These are phyloP conservation scores for Aptenodytes patagonicus DNA, from an alignment of 2,113 vertebrate species.

Conservation along the genomic window DNA sequence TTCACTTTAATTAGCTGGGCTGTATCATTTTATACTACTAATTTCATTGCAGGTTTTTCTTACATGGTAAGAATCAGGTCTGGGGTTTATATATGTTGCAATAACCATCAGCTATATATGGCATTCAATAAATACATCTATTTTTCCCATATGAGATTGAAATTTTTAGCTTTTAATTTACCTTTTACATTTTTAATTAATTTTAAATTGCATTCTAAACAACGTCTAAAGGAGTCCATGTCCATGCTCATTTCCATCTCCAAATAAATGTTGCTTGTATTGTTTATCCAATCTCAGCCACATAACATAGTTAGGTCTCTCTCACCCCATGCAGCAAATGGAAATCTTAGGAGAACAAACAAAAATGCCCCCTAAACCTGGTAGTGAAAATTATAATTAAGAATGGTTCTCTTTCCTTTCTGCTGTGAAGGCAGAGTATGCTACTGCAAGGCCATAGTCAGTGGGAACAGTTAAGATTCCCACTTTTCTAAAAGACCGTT, in stretches of 20 bases:
- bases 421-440: background rate
- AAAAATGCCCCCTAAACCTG: background rate
- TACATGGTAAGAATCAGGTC: background rate
- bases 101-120: background rate
- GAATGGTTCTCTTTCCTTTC: background rate
- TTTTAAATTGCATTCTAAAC: constrained; percentile 68
- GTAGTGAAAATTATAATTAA: background rate
- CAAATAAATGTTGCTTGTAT: constrained; percentile 40
- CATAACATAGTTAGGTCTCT: background rate
- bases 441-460: background rate
- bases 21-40: background rate
- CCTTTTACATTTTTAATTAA: constrained; percentile 69
- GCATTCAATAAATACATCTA: constrained; percentile 42
- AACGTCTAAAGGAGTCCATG: constrained; percentile 50
- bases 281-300: constrained; percentile 38
- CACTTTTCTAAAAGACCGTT: background rate
- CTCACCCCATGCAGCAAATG: background rate
- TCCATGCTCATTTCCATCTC: constrained; percentile 53
- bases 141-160: constrained; percentile 46
- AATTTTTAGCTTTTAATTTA: constrained; percentile 58
- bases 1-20: background rate
- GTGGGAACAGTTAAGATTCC: background rate
- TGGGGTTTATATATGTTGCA: background rate
- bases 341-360: background rate
- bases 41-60: background rate